Evolutionary conservation across 2,113 vertebrate genomes (phyloP).

Genomic region (Oplegnathus fasciatus): DNA sequence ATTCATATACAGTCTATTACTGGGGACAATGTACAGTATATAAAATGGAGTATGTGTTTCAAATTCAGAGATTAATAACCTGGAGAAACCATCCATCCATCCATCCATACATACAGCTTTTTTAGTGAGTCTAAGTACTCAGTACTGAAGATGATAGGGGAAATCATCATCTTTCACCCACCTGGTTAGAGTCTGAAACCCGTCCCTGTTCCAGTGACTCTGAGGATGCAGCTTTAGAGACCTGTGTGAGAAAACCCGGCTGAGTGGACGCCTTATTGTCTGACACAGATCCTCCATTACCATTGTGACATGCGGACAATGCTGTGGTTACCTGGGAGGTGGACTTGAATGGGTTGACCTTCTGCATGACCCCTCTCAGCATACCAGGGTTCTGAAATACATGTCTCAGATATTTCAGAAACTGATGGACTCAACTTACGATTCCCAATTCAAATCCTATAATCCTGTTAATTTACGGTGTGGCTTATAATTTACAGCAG

Average conservation of each 20-base stretch:
- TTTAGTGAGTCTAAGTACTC: background rate
- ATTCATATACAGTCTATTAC: background rate
- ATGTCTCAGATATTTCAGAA: background rate
- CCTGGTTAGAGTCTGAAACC: conserved; percentile 47
- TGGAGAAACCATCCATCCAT: background rate
- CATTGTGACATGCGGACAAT: background rate
- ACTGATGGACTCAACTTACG: background rate
- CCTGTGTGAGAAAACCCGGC: conserved; percentile 37
- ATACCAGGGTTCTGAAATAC: conserved; percentile 61
- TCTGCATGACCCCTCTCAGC: conserved; percentile 71
- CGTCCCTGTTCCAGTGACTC: conserved; percentile 51
- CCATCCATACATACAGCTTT: too few species aligned
- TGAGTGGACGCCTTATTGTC: background rate
- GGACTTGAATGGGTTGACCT: conserved; percentile 76
- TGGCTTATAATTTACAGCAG: background rate
- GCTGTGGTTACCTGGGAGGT: conserved; percentile 66
- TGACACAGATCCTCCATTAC: too few species aligned
- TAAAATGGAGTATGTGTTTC: background rate
- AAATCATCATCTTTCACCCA: conserved; percentile 7
- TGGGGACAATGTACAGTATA: background rate
- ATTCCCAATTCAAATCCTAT: background rate
- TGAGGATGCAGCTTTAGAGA: conserved; percentile 38
- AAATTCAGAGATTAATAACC: background rate
- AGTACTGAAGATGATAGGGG: background rate
- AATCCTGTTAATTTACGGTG: background rate